Evolutionary conservation across 1,140 invertebrate species (phyloP).

Genomic region (Acromyrmex charruanus): DNA sequence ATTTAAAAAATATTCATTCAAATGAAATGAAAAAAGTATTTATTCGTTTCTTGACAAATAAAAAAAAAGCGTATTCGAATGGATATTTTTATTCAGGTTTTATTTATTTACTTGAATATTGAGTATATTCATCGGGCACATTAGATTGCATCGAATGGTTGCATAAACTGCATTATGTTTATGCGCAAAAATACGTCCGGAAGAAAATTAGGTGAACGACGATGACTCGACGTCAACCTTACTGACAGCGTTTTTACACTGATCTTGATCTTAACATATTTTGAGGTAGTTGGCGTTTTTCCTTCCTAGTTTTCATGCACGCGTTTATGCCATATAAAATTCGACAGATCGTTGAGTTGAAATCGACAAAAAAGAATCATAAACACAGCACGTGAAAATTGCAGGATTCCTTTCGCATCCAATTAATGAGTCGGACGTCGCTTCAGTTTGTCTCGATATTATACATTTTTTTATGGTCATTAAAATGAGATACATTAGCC

Average conservation of each 20-base stretch:
- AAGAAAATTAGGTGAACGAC: slow-evolving; percentile 13
- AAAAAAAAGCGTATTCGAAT: too few relatives aligned
- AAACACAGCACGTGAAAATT: slow-evolving; percentile 18
- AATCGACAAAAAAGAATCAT: slow-evolving; percentile 6
- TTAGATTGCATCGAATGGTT: not conserved
- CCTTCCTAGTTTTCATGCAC: slow-evolving; percentile 7
- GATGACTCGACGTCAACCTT: not conserved
- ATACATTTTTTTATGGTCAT: slow-evolving; percentile 41
- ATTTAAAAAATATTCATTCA: too few relatives aligned
- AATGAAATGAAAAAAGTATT: too few relatives aligned
- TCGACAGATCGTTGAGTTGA: not conserved
- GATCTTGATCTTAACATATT: slow-evolving; percentile 19
- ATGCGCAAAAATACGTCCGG: slow-evolving; percentile 9
- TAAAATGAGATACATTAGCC: slow-evolving; percentile 30
- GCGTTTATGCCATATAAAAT: slow-evolving; percentile 35
- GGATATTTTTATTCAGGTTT: too few relatives aligned
- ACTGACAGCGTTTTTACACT: not conserved
- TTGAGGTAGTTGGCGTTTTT: not conserved
- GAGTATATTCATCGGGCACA: too few relatives aligned
- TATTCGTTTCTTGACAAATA: too few relatives aligned
- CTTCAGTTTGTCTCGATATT: not conserved
- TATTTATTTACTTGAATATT: too few relatives aligned
- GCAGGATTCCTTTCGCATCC: not conserved
- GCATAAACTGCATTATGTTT: slow-evolving; percentile 17
- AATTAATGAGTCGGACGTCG: slow-evolving; percentile 21